These are phyloP conservation scores for Stomorhina lunata DNA, from an alignment of 2,888 invertebrate genomes.

Conservation along the genomic window DNA sequence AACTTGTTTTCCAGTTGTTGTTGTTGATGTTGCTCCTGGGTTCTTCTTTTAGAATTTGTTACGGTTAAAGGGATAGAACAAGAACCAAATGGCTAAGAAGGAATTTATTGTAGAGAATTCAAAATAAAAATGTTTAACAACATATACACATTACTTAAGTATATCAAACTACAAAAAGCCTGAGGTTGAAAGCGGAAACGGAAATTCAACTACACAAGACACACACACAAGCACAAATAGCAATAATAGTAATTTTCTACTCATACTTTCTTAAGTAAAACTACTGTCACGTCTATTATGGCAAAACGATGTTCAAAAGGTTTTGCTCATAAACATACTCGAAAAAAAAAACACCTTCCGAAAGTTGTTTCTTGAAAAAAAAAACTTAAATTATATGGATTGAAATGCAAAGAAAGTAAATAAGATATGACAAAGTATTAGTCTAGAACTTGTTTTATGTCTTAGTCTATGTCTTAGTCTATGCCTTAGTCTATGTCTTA, in stretches of 20 bases:
- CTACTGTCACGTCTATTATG: background rate
- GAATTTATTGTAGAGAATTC: background rate
- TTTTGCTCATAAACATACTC: background rate
- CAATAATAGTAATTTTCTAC: background rate
- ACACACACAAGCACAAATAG: constrained; percentile 9
- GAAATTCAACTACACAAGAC: constrained; percentile 41
- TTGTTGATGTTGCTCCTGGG: background rate
- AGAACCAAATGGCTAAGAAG: constrained; percentile 1
- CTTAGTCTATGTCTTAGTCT: too few relatives aligned
- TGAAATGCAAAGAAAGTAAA: too few relatives aligned
- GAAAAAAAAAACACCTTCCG: too few relatives aligned
- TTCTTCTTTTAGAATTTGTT: constrained; percentile 17
- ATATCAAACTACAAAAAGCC: constrained; percentile 35
- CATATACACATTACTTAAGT: constrained; percentile 16
- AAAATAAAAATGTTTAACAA: background rate
- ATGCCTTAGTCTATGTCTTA: too few relatives aligned
- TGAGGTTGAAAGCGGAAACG: constrained; percentile 52
- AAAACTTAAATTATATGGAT: too few relatives aligned
- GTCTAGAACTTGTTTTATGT: too few relatives aligned
- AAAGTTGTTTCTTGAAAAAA: too few relatives aligned
- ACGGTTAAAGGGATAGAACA: constrained; percentile 9
- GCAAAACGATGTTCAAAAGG: constrained; percentile 18
- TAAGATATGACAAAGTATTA: too few relatives aligned
- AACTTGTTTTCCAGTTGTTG: constrained; percentile 35
- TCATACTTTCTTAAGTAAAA: constrained; percentile 2